Conservation (phyloP, 2,113 vertebrate species). For the Pseudois nayaur region DNA sequence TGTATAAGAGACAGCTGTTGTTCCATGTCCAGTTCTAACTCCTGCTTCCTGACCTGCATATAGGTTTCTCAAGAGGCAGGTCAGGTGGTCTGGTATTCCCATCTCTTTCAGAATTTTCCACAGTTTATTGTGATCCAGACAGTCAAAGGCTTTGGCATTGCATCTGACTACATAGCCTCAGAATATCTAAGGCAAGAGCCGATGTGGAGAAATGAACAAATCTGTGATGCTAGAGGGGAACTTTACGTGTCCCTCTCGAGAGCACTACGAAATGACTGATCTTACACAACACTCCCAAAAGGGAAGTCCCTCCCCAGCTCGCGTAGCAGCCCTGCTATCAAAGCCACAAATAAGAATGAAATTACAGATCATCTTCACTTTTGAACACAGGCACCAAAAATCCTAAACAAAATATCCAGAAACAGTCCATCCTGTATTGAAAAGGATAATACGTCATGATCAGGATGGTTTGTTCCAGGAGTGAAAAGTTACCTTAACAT, state of each 20-base stretch:
- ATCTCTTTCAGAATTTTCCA: no score
- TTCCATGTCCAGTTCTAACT: no score
- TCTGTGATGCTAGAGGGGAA: background rate
- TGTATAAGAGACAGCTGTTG: no score
- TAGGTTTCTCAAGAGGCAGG: no score
- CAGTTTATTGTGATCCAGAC: no score
- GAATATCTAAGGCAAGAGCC: background rate
- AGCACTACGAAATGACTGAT: background rate
- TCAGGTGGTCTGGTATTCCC: no score
- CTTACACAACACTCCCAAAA: background rate
- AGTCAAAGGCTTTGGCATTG: background rate
- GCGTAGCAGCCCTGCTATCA: background rate
- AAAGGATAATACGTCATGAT: background rate
- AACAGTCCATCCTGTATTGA: background rate
- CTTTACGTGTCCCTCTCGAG: no score
- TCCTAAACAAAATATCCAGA: background rate
- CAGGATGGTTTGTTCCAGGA: background rate
- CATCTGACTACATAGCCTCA: background rate
- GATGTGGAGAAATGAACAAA: background rate
- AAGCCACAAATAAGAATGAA: background rate
- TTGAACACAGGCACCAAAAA: background rate
- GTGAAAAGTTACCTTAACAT: background rate
- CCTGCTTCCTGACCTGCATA: no score
- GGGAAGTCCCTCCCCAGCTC: background rate
- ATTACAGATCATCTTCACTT: background rate